A percentile compares a stretch with the other conserved stretches of the same genome.
Evolutionary conservation across 2,113 vertebrate species (phyloP).

Genomic region (Odocoileus virginianus): DNA sequence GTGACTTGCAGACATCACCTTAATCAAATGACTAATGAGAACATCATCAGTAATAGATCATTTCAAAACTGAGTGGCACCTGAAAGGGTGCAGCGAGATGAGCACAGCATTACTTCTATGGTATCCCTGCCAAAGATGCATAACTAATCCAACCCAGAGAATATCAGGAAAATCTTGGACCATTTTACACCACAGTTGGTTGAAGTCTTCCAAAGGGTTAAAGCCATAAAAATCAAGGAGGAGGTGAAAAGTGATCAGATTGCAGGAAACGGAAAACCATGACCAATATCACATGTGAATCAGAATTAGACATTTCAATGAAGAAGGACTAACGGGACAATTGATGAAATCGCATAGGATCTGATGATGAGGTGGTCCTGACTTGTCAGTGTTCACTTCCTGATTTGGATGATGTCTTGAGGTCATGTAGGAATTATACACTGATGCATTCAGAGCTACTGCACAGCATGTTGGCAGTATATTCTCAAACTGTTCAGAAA

Average conservation of each 20-base stretch:
- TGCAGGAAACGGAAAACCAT: not conserved
- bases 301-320: not conserved
- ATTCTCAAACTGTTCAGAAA: not conserved
- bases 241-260: not conserved
- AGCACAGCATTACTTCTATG: not conserved
- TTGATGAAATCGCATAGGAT: not conserved
- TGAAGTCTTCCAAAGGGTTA: not conserved
- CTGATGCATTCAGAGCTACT: not conserved
- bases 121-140: not conserved
- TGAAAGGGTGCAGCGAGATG: not conserved
- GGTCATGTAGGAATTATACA: not conserved
- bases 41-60: not conserved
- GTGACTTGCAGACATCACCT: not conserved
- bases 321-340: not conserved
- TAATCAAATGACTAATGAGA: not conserved
- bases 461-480: not conserved
- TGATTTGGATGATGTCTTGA: not conserved
- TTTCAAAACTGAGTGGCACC: not conserved
- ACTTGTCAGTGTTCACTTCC: not conserved
- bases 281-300: not conserved
- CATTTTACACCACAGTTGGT: not conserved
- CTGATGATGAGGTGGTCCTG: not conserved
- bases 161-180: not conserved
- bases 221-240: not conserved
- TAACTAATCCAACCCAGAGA: not conserved